Evolutionary conservation across 2,888 invertebrate species (phyloP).

Genomic region (Arrhopalites spinosus): DNA sequence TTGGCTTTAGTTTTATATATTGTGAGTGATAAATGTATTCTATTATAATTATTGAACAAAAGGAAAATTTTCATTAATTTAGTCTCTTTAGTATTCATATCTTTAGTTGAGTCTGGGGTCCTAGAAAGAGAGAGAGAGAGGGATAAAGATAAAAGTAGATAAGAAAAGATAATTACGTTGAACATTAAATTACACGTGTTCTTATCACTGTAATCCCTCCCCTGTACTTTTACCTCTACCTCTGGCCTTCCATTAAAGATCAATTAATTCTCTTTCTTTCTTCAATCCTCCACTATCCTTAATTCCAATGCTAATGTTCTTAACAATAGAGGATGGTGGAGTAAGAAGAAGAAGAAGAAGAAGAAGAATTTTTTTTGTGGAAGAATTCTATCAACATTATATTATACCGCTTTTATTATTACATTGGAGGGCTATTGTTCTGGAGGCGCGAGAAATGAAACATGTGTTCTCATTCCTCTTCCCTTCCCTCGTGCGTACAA

Average conservation of each 20-base stretch:
- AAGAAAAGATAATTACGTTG: not conserved
- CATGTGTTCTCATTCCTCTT: constrained; percentile 46
- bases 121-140: too few relatives aligned
- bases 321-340: not conserved
- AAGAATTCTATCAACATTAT: not conserved
- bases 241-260: constrained; percentile 1
- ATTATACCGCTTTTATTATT: not conserved
- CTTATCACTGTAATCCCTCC: too few relatives aligned
- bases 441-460: constrained; percentile 47
- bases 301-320: not conserved
- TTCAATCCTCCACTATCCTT: not conserved
- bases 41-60: too few relatives aligned
- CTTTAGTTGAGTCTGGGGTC: too few relatives aligned
- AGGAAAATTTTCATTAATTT: too few relatives aligned
- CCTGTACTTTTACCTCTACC: not conserved
- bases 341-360: too few relatives aligned
- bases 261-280: not conserved
- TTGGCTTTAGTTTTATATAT: too few relatives aligned
- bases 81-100: too few relatives aligned
- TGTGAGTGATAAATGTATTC: too few relatives aligned
- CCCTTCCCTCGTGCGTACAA: too few relatives aligned
- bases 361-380: not conserved
- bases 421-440: not conserved
- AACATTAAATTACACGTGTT: too few relatives aligned
- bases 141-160: not conserved